Evolutionary conservation across 2,113 vertebrate species (phyloP).

Genomic region (Sinocyclocheilus anshuiensis): DNA sequence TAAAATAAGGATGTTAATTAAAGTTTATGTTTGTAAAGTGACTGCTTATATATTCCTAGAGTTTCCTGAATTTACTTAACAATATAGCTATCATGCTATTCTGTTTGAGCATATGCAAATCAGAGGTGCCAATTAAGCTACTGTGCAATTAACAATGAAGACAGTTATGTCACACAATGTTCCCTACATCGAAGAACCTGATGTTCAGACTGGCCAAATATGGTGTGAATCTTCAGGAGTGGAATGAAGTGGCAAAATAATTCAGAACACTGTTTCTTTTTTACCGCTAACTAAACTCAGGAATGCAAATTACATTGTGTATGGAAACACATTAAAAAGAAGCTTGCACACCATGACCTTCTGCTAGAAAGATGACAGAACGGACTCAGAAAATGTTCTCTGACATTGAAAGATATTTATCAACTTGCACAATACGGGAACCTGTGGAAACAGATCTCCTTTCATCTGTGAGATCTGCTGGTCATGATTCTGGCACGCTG

Average conservation of each 20-base stretch:
- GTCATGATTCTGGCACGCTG: conserved; percentile 14
- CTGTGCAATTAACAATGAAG: background rate
- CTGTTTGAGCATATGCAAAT: background rate
- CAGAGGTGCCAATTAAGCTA: background rate
- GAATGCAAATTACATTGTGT: conserved; percentile 73
- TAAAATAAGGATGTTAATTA: background rate
- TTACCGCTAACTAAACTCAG: conserved; percentile 57
- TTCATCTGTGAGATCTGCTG: conserved; percentile 42
- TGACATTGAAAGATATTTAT: conserved; percentile 67
- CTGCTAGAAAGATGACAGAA: conserved; percentile 67
- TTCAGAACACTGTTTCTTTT: conserved; percentile 63
- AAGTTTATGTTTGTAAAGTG: background rate
- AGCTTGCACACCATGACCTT: conserved; percentile 68
- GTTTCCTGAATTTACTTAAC: background rate
- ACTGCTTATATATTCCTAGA: background rate
- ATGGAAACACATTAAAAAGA: conserved; percentile 66
- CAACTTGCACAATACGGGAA: conserved; percentile 56
- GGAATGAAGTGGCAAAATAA: conserved; percentile 61
- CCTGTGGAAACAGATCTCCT: conserved; percentile 59
- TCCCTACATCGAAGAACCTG: background rate
- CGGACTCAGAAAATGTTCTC: conserved; percentile 68
- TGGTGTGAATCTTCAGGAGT: conserved; percentile 9
- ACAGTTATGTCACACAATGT: background rate
- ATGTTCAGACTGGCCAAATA: conserved; percentile 35
- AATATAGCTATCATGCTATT: background rate